phyloP scores from a whole-genome alignment of 1,140 invertebrate species.

The Andricus grossulariae region DNA sequence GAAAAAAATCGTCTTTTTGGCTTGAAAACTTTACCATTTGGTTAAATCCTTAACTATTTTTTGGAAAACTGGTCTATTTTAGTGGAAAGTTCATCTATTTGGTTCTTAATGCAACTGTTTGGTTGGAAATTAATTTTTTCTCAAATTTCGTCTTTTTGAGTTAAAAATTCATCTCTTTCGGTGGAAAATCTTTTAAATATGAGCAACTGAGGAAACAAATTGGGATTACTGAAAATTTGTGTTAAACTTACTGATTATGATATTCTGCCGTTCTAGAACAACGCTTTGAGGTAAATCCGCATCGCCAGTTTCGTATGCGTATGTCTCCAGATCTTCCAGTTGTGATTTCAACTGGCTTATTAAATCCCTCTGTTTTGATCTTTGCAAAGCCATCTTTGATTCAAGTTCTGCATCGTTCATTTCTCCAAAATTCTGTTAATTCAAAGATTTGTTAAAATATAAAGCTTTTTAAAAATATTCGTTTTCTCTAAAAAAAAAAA shows the following conservation, averaged over 20 bases:
- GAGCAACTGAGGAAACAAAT: background rate
- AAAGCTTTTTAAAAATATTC: slow-evolving; percentile 34
- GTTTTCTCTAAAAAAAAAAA: background rate
- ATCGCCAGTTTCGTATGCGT: slow-evolving; percentile 92
- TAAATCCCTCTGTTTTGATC: slow-evolving; percentile 87
- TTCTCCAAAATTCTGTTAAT: slow-evolving; percentile 53
- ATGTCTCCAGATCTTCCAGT: slow-evolving; percentile 94
- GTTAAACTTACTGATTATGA: slow-evolving; percentile 82
- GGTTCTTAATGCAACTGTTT: too few species aligned
- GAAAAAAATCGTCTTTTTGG: too few species aligned
- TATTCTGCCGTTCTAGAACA: slow-evolving; percentile 90
- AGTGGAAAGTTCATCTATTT: too few species aligned
- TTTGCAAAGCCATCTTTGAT: slow-evolving; percentile 80
- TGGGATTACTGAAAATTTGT: slow-evolving; percentile 9
- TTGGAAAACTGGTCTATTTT: too few species aligned
- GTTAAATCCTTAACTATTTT: too few species aligned
- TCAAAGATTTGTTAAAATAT: slow-evolving; percentile 36
- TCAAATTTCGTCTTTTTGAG: too few species aligned
- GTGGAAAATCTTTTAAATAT: too few species aligned
- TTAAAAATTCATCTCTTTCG: too few species aligned
- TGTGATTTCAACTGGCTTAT: slow-evolving; percentile 94
- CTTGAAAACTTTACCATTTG: too few species aligned
- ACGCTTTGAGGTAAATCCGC: slow-evolving; percentile 89
- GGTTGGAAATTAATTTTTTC: too few species aligned
- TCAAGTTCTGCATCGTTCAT: slow-evolving; percentile 75